A percentile compares a stretch with the other conserved stretches of the same genome.
Conservation (phyloP, 2,888 invertebrate genomes). For the Cephus pulcher region DNA sequence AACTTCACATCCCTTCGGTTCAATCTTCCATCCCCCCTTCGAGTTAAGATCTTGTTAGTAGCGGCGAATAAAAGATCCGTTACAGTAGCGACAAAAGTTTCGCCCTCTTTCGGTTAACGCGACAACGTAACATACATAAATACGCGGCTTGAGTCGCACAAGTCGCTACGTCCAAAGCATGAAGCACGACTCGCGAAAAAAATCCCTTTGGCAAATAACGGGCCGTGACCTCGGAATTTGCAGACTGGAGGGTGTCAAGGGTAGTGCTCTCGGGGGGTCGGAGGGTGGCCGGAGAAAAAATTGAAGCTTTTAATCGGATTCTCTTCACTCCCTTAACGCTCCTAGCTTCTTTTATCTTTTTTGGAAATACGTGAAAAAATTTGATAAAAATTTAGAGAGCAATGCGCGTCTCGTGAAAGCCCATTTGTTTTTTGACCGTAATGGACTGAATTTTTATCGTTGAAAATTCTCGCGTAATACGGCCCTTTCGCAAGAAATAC, state of each 20-base stretch:
- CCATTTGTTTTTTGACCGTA: not conserved
- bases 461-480: not conserved
- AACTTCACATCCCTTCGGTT: not conserved
- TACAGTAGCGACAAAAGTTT: not conserved
- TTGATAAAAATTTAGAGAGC: not conserved
- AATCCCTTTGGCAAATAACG: constrained; percentile 61
- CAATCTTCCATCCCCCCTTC: constrained; percentile 9
- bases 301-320: constrained; percentile 36
- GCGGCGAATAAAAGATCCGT: constrained; percentile 3
- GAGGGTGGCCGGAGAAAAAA: constrained; percentile 33
- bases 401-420: not conserved
- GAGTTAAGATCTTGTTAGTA: constrained; percentile 60
- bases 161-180: constrained; percentile 31
- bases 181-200: constrained; percentile 52
- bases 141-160: not conserved
- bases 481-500: not conserved
- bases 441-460: not conserved
- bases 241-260: constrained; percentile 49
- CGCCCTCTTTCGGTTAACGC: not conserved
- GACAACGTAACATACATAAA: constrained; percentile 3
- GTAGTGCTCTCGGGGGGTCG: constrained; percentile 29
- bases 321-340: not conserved
- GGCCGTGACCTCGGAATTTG: constrained; percentile 53
- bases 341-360: not conserved
- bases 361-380: too few species aligned